These are phyloP conservation scores for Cephus spinipes DNA, from an alignment of 2,888 invertebrate species.

Conservation along the genomic window DNA sequence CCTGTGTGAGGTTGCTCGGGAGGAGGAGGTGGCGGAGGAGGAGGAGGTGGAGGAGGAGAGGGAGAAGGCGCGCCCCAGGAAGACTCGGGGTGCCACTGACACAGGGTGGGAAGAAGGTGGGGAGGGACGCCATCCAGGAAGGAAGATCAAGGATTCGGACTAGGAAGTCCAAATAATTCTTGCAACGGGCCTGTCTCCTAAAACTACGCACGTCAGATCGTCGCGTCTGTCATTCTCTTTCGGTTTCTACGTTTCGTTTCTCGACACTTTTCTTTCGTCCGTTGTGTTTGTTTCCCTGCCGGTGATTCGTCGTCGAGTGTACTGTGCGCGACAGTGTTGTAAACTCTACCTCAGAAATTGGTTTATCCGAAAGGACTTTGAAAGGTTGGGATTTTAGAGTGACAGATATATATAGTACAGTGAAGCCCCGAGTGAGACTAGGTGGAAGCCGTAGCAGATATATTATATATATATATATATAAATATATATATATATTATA, in stretches of 20 bases:
- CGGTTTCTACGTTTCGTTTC: not conserved
- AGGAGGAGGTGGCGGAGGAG: not conserved
- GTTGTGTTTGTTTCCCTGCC: not conserved
- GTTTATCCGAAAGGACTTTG: not conserved
- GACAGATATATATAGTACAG: not conserved
- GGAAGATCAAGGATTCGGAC: not conserved
- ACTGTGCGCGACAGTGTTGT: conserved; percentile 31
- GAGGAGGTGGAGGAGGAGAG: conserved; percentile 10
- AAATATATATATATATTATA: conserved; percentile 31
- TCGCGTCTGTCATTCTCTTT: not conserved
- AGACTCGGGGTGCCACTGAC: not conserved
- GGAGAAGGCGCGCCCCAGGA: conserved; percentile 8
- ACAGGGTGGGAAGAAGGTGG: not conserved
- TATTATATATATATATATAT: conserved; percentile 24
- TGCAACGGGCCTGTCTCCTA: not conserved
- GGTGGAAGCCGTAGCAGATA: conserved; percentile 1
- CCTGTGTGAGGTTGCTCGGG: not conserved
- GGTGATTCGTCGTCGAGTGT: not conserved
- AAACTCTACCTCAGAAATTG: conserved; percentile 37
- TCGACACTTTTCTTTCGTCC: not conserved
- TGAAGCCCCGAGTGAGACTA: conserved; percentile 24
- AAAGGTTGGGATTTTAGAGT: not conserved
- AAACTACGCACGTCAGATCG: conserved; percentile 26
- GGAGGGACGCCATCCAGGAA: not conserved
- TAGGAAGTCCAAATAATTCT: not conserved